phyloP scores from a whole-genome alignment of 2,797 vertebrate species.

The Chelonia mydas region DNA sequence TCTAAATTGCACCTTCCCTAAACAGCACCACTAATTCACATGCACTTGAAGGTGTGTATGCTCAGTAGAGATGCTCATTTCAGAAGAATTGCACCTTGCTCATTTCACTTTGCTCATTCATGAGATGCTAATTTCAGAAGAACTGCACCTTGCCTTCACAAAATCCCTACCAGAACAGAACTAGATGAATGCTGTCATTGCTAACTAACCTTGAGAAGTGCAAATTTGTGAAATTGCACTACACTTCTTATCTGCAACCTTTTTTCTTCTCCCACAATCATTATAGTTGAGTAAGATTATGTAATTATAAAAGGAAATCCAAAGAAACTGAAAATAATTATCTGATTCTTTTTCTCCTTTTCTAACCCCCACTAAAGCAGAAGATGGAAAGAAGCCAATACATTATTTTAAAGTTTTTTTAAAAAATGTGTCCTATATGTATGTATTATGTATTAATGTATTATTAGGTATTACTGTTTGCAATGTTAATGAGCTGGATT shows the following conservation, averaged over 20 bases:
- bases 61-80: background rate
- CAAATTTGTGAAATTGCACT: background rate
- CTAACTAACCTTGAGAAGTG: background rate
- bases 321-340: too few relatives aligned
- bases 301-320: background rate
- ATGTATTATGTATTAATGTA: too few relatives aligned
- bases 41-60: background rate
- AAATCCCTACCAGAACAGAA: background rate
- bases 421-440: too few relatives aligned
- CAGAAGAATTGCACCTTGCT: background rate
- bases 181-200: too few relatives aligned
- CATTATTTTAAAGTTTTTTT: too few relatives aligned
- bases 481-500: too few relatives aligned
- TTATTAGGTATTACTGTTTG: too few relatives aligned
- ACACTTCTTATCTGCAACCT: background rate
- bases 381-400: too few relatives aligned
- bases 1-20: background rate
- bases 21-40: background rate
- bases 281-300: background rate
- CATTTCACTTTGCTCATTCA: too few relatives aligned
- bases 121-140: background rate
- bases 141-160: background rate
- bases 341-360: too few relatives aligned
- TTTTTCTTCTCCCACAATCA: background rate
- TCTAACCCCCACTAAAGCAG: background rate